phyloP scores from a whole-genome alignment of 2,797 vertebrate species.

The Psittacula derbiana region DNA sequence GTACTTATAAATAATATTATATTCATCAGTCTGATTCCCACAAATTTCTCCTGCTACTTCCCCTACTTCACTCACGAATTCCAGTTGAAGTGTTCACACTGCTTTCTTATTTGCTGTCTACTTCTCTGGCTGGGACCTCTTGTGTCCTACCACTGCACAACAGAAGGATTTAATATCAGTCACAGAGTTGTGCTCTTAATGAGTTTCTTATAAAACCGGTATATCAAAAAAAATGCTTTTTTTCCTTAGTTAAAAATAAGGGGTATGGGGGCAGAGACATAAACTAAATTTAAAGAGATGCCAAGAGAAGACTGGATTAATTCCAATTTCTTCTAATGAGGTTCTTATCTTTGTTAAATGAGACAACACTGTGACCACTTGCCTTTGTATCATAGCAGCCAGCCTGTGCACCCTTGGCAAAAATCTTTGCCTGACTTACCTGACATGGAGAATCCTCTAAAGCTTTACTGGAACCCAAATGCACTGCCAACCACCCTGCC shows the following conservation, averaged over 20 bases:
- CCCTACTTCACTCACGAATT: not conserved
- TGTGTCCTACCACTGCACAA: not conserved
- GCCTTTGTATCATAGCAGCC: not conserved
- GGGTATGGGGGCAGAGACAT: fast-evolving
- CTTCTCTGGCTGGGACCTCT: not conserved
- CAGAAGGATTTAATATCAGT: not conserved
- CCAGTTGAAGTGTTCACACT: not conserved
- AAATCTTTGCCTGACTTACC: not conserved
- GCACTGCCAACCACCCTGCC: not conserved
- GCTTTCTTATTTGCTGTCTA: not conserved
- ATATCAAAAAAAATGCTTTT: fast-evolving
- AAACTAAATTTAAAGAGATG: not conserved
- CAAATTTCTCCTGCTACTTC: not conserved
- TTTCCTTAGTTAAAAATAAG: not conserved
- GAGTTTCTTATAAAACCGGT: not conserved
- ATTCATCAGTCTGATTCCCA: not conserved
- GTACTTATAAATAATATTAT: not conserved
- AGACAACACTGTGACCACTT: not conserved
- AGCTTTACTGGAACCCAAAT: not conserved
- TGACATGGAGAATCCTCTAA: not conserved
- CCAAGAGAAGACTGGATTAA: not conserved
- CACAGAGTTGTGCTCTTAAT: not conserved
- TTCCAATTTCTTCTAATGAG: not conserved
- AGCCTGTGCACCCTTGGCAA: not conserved
- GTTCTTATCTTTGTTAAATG: not conserved